These are phyloP conservation scores for Harpalus rufipes DNA, from an alignment of 2,888 invertebrate species.

Conservation along the genomic window DNA sequence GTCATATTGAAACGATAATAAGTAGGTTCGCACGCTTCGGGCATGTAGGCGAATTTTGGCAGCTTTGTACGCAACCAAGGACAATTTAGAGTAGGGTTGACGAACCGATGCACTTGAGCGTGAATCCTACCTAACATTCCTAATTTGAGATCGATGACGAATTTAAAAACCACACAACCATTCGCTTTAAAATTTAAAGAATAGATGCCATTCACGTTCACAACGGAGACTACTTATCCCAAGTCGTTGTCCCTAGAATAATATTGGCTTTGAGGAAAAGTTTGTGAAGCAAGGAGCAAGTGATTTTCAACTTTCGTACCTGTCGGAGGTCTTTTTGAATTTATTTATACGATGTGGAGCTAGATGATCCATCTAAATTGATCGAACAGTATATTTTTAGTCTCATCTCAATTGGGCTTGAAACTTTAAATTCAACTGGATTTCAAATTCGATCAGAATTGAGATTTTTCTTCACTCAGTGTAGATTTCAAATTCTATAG, in stretches of 20 bases:
- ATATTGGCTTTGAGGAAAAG: constrained; percentile 17
- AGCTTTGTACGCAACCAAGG: constrained; percentile 37
- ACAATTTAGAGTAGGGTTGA: constrained; percentile 35
- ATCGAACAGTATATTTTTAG: too few relatives aligned
- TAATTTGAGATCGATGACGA: constrained; percentile 47
- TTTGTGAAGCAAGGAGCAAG: constrained; percentile 7
- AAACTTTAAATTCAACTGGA: too few relatives aligned
- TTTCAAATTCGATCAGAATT: too few relatives aligned
- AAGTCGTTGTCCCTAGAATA: constrained; percentile 27
- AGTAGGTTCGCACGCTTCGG: constrained; percentile 18
- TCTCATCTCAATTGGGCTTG: too few relatives aligned
- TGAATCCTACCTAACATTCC: constrained; percentile 27
- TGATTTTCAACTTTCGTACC: too few relatives aligned
- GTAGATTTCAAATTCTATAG: too few relatives aligned
- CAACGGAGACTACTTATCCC: constrained; percentile 39
- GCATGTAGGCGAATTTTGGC: constrained; percentile 46
- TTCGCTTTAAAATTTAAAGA: constrained; percentile 5
- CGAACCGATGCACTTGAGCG: constrained; percentile 48
- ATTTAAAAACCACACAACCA: constrained; percentile 41
- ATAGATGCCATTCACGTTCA: constrained; percentile 18
- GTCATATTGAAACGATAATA: constrained; percentile 25
- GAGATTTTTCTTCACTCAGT: too few relatives aligned
- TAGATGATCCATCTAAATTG: too few relatives aligned
- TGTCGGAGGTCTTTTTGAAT: too few relatives aligned
- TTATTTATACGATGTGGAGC: too few relatives aligned